A percentile compares a stretch with the other conserved stretches of the same genome.
Evolutionary conservation across 1,140 invertebrate genomes (phyloP).

Genomic region (Chymomyza costata): DNA sequence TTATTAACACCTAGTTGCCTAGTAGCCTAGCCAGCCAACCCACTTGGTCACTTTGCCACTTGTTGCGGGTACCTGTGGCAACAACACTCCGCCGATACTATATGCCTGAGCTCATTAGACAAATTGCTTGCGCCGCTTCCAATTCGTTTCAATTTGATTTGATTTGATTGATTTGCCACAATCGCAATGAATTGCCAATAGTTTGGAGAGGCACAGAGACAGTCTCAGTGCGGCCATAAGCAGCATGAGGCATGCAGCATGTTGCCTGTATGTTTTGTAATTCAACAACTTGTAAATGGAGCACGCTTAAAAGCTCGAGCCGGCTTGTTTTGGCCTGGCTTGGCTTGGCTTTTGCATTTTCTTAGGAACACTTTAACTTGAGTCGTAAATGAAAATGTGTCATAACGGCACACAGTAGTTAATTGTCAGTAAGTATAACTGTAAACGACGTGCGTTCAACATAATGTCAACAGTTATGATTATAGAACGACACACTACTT

Average conservation of each 20-base stretch:
- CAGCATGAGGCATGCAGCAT: not conserved
- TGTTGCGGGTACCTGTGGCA: conserved; percentile 52
- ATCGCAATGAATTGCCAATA: conserved; percentile 44
- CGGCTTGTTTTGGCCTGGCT: too few relatives aligned
- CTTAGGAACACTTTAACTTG: conserved; percentile 64
- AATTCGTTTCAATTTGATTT: conserved; percentile 20
- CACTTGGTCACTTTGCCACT: conserved; percentile 18
- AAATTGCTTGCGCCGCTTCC: conserved; percentile 42
- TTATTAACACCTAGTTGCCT: conserved; percentile 63
- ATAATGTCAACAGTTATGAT: conserved; percentile 72
- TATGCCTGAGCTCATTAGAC: conserved; percentile 74
- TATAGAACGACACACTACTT: too few relatives aligned
- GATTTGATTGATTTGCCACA: conserved; percentile 67
- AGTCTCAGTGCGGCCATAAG: conserved; percentile 11
- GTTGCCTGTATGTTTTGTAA: conserved; percentile 40
- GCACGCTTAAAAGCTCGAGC: conserved; percentile 16
- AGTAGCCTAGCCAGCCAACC: conserved; percentile 3
- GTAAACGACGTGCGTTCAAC: conserved; percentile 59
- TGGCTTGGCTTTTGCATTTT: conserved; percentile 37
- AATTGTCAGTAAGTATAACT: conserved; percentile 44
- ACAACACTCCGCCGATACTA: conserved; percentile 31
- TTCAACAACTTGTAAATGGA: conserved; percentile 27
- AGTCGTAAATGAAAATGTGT: conserved; percentile 63
- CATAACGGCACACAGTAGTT: conserved; percentile 59
- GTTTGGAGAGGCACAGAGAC: conserved; percentile 36